phyloP scores from a whole-genome alignment of 1,140 invertebrate genomes.

The Frieseomelitta varia region DNA sequence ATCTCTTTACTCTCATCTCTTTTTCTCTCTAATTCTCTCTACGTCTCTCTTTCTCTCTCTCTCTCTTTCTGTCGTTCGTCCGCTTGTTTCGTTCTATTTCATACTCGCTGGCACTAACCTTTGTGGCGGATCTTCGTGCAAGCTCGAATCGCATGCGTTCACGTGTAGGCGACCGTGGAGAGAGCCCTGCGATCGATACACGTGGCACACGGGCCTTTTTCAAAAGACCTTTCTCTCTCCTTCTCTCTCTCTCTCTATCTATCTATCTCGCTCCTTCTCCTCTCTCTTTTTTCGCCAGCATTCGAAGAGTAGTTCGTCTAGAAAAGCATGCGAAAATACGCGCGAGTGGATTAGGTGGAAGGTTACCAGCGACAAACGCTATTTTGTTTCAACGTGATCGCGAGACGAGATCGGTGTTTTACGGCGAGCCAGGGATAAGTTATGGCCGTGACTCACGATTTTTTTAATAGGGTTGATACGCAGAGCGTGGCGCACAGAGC shows the following conservation, averaged over 20 bases:
- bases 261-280: not conserved
- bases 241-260: not conserved
- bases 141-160: constrained; percentile 48
- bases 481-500: not conserved
- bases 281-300: too few relatives aligned
- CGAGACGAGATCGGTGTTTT: not conserved
- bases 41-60: too few relatives aligned
- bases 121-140: constrained; percentile 50
- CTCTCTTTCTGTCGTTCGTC: not conserved
- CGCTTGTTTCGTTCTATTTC: constrained; percentile 45
- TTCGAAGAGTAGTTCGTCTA: not conserved
- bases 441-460: not conserved
- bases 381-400: not conserved
- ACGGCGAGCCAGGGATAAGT: not conserved
- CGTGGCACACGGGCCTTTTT: constrained; percentile 27
- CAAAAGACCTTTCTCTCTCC: not conserved
- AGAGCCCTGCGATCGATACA: constrained; percentile 36
- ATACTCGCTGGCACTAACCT: constrained; percentile 44
- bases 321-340: not conserved
- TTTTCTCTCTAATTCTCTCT: too few relatives aligned
- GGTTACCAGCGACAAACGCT: not conserved
- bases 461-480: not conserved
- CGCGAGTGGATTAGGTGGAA: not conserved
- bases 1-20: too few relatives aligned
- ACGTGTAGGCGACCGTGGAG: constrained; percentile 40